Evolutionary conservation across 1,140 invertebrate species (phyloP).

Genomic region (Neoseiulus cucumeris): DNA sequence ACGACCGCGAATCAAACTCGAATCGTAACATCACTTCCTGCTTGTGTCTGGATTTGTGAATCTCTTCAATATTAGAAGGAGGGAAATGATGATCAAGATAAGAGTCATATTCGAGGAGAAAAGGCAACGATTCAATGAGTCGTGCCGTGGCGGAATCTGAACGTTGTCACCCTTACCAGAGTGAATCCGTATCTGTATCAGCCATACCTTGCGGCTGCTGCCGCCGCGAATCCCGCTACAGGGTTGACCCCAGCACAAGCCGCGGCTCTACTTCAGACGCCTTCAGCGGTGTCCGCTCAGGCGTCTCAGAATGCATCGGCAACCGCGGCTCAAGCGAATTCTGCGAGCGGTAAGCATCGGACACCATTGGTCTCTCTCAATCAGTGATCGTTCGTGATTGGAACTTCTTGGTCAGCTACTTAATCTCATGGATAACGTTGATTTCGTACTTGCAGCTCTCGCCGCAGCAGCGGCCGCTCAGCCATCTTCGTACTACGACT

Average conservation of each 20-base stretch:
- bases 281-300: not conserved
- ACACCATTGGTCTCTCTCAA: not conserved
- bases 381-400: not conserved
- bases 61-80: no score
- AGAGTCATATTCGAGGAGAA: no score
- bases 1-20: not conserved
- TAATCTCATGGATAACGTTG: not conserved
- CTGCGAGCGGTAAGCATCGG: not conserved
- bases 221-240: not conserved
- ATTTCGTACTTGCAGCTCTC: not conserved
- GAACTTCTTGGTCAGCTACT: not conserved
- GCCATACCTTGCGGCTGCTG: not conserved
- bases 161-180: no score
- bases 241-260: not conserved
- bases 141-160: no score
- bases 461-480: not conserved
- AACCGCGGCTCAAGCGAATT: not conserved
- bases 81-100: no score
- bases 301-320: not conserved
- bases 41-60: no score
- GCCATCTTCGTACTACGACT: not conserved
- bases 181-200: slow-evolving; percentile 4
- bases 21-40: no score
- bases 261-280: not conserved
- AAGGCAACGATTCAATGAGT: no score